Evolutionary conservation across 2,113 vertebrate genomes (phyloP).

Genomic region (Bufo bufo): DNA sequence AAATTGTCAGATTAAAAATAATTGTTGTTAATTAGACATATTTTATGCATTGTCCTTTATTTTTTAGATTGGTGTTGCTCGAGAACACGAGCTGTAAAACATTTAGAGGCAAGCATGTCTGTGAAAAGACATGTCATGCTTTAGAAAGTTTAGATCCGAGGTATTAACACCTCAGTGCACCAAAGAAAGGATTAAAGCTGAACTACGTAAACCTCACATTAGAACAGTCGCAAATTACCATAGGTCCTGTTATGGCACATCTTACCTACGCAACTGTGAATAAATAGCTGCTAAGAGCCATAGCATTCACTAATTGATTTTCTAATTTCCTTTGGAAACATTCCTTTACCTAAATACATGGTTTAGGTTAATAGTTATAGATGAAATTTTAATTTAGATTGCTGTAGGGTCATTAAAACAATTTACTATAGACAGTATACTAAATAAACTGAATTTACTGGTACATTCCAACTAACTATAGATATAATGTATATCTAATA

Average conservation of each 20-base stretch:
- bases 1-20: no score
- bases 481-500: not conserved
- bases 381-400: not conserved
- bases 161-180: constrained; percentile 9
- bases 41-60: not conserved
- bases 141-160: not conserved
- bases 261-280: not conserved
- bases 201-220: constrained; percentile 15
- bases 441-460: not conserved
- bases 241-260: not conserved
- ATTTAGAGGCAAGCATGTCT: not conserved
- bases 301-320: not conserved
- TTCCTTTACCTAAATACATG: not conserved
- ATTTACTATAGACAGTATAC: not conserved
- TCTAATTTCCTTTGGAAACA: not conserved
- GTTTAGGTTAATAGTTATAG: not conserved
- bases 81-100: not conserved
- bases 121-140: not conserved
- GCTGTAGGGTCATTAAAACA: not conserved
- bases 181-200: constrained; percentile 4
- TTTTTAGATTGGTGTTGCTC: not conserved
- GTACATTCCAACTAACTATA: not conserved
- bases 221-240: not conserved
- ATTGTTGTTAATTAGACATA: not conserved
- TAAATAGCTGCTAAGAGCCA: not conserved